Base-by-base conservation (phyloP, 2,113 vertebrate species). In the Aythya baeri region DNA sequence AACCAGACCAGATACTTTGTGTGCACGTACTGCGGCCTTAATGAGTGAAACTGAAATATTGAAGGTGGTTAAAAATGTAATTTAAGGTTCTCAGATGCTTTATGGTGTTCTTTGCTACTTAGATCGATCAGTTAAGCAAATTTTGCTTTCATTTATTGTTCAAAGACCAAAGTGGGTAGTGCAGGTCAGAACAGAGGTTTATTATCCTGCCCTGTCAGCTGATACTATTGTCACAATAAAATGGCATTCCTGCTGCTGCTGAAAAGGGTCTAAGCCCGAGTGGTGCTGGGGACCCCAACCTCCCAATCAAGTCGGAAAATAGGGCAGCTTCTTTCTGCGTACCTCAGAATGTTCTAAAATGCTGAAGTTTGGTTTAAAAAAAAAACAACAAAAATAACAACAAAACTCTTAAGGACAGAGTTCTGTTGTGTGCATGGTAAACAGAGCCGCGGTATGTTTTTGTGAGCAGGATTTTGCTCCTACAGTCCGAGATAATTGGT, bases 21-120 rank as follows among this genome's bases (percentile, higher is more conserved):
- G 46, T 14, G 0, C 23, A 1, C 0, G 0, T 15, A 2, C 8
- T 13, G 11, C 12, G 22, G 13, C 50, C 13, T n/a, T 75, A 17
- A 7, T 11, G 20, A 22, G 36, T 22, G 41, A 59, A 29, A 7
- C 8, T 3, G 8, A 61, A 68, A 49, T 66, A 9, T 3, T n/a
- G 44, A n/a, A 80, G 32, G 8, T 36, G 15, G 31, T 54, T 73
- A 50, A 68, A 94, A 52, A 54, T 11, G 21, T 22, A 46, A 20
- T 38, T 44, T 10, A 7, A 58, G 29, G 74, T 66, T 87, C 62
- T 76, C 16, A 36, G 68, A 32, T 50, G 13, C 46, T 74, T 77
- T 81, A 13, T 61, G 43, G 26, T 70, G 14, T 54, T 25, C 8
- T 43, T 34, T 9, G 10, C 3, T 5, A 2, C 9, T 7, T 67